Conservation (phyloP, 2,797 vertebrate genomes). For the Gallinago nigripennis region DNA sequence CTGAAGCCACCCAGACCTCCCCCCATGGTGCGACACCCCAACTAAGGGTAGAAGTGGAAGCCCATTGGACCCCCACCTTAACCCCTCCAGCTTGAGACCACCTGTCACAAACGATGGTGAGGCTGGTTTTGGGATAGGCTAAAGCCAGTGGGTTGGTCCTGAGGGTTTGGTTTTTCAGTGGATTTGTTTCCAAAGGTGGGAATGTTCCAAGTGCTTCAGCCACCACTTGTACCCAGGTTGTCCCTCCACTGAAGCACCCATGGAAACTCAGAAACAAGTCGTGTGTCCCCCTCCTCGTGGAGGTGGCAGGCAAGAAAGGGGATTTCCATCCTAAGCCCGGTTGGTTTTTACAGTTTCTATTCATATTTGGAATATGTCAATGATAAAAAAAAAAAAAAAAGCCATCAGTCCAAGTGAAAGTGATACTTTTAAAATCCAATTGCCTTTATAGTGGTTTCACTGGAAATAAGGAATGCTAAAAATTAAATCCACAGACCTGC, state of each 20-base stretch:
- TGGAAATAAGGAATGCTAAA: neutral
- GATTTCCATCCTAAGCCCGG: neutral
- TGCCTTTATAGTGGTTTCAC: neutral
- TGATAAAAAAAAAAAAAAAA: fast-evolving
- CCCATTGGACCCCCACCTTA: fast-evolving
- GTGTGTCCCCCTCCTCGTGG: fast-evolving
- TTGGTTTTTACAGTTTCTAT: neutral
- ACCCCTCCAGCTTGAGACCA: fast-evolving
- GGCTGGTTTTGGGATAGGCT: neutral
- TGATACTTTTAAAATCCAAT: neutral
- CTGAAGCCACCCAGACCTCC: neutral
- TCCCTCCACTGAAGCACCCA: neutral
- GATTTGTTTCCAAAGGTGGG: neutral
- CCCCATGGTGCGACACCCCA: fast-evolving
- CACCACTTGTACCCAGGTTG: fast-evolving
- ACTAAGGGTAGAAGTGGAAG: fast-evolving
- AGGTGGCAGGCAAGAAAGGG: neutral
- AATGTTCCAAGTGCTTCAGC: neutral
- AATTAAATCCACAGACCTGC: neutral
- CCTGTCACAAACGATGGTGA: fast-evolving
- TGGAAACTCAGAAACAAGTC: neutral
- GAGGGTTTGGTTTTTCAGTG: fast-evolving
- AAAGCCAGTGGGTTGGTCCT: fast-evolving
- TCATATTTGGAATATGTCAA: neutral
- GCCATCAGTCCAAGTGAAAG: neutral